A percentile compares a stretch with the other conserved stretches of the same genome.
Evolutionary conservation across 2,888 invertebrate species (phyloP).

Genomic region (Nysson spinosus): DNA sequence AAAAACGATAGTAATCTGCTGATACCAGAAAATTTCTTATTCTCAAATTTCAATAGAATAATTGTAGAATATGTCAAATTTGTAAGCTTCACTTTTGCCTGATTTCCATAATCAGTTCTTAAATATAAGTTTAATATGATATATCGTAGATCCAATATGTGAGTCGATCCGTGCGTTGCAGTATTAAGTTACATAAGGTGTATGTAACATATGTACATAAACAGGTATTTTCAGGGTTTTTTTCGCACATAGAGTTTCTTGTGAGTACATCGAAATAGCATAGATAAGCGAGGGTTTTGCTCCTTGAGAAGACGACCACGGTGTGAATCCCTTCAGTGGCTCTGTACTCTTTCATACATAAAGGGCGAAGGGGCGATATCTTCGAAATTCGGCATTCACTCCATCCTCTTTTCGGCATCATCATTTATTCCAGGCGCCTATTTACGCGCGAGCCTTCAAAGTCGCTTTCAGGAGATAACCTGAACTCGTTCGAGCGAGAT

Average conservation of each 20-base stretch:
- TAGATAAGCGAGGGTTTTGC: conserved; percentile 56
- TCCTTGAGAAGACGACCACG: conserved; percentile 18
- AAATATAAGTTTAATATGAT: neutral
- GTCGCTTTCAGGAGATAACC: conserved; percentile 70
- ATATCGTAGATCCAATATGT: too few species aligned
- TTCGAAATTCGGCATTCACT: conserved; percentile 30
- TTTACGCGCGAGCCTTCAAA: conserved; percentile 70
- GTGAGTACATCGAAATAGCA: conserved; percentile 27
- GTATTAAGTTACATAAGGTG: too few species aligned
- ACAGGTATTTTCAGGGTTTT: too few species aligned
- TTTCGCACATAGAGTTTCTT: conserved; percentile 35
- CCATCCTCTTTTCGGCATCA: conserved; percentile 47
- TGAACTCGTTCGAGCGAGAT: conserved; percentile 64
- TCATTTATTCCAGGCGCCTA: conserved; percentile 71
- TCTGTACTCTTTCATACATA: conserved; percentile 39
- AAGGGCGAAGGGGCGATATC: conserved; percentile 53
- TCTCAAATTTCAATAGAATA: too few species aligned
- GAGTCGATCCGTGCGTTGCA: too few species aligned
- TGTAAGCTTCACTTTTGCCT: too few species aligned
- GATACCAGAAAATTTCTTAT: too few species aligned
- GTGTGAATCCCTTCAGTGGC: conserved; percentile 38
- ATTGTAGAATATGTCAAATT: too few species aligned
- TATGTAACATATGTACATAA: too few species aligned
- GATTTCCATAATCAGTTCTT: too few species aligned
- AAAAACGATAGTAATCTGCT: too few species aligned